These are phyloP conservation scores for Drosophila villosipedis DNA, from an alignment of 2,888 invertebrate genomes.

Conservation along the genomic window DNA sequence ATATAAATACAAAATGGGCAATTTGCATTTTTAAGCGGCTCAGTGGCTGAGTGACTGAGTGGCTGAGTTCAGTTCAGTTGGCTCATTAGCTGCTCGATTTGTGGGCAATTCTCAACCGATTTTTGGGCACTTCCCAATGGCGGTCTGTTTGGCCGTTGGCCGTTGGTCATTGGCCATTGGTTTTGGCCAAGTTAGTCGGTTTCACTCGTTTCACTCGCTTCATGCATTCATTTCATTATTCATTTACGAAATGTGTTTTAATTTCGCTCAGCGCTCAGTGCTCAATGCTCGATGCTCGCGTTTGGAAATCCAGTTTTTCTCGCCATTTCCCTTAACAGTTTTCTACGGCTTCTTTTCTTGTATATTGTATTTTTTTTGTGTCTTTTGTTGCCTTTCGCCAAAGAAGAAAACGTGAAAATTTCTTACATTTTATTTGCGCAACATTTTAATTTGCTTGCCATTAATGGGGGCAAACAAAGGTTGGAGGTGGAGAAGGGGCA, in stretches of 20 bases:
- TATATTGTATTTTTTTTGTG: background rate
- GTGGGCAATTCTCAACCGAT: background rate
- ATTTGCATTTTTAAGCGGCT: conserved; percentile 6
- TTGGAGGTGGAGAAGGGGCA: background rate
- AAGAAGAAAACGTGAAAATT: conserved; percentile 45
- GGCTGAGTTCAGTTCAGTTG: background rate
- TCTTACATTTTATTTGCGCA: conserved; percentile 65
- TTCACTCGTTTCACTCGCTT: conserved; percentile 10
- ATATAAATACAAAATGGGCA: background rate
- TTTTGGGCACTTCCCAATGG: background rate
- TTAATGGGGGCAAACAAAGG: conserved; percentile 32
- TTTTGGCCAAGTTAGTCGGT: conserved; percentile 3
- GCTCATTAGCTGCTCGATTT: conserved; percentile 12
- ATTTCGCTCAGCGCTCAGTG: conserved; percentile 36
- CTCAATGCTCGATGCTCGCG: conserved; percentile 13
- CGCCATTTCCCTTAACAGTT: conserved; percentile 35
- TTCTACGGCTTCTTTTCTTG: conserved; percentile 20
- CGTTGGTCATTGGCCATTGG: conserved; percentile 11
- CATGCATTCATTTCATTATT: conserved; percentile 60
- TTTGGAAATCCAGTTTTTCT: conserved; percentile 30
- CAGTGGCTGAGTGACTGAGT: too few species aligned
- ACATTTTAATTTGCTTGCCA: conserved; percentile 63
- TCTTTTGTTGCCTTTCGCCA: conserved; percentile 33
- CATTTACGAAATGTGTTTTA: conserved; percentile 57
- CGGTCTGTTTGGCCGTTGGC: background rate